Percentiles rank a stretch among this genome's conserved stretches.
These are phyloP conservation scores for Podilymbus podiceps DNA, from an alignment of 2,113 vertebrate species.

Conservation along the genomic window DNA sequence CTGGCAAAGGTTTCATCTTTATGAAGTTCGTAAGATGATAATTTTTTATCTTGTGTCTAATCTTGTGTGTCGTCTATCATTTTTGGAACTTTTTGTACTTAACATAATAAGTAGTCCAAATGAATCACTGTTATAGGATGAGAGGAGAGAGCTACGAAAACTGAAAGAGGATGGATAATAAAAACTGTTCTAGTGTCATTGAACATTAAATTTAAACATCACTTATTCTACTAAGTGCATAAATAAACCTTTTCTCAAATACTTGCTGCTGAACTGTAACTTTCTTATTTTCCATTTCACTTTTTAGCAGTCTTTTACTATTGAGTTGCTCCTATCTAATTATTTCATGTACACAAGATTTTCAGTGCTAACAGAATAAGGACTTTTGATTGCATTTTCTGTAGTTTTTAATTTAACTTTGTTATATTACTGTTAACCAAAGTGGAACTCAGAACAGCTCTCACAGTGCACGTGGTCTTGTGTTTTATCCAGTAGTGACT, in stretches of 20 bases:
- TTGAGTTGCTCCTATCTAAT: not conserved
- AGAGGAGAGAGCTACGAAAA: not conserved
- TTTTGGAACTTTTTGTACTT: not conserved
- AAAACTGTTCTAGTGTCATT: not conserved
- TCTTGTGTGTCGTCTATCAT: not conserved
- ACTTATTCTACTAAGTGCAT: not conserved
- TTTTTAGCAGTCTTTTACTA: not conserved
- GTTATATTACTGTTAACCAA: not conserved
- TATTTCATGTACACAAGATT: not conserved
- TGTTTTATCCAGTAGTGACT: not conserved
- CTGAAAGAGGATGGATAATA: not conserved
- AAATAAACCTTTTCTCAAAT: not conserved
- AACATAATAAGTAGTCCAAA: not conserved
- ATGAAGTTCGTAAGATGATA: constrained; percentile 7
- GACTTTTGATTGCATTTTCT: not conserved
- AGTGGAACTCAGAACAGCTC: not conserved
- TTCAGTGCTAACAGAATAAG: not conserved
- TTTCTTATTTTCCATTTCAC: not conserved
- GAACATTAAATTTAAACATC: not conserved
- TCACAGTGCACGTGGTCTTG: not conserved
- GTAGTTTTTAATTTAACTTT: constrained; percentile 7
- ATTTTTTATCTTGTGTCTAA: not conserved
- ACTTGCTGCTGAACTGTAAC: not conserved
- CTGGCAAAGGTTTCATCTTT: constrained; percentile 40
- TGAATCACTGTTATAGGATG: not conserved